Conservation (phyloP, 2,888 invertebrate genomes). For the Chymomyza fuscimana region DNA sequence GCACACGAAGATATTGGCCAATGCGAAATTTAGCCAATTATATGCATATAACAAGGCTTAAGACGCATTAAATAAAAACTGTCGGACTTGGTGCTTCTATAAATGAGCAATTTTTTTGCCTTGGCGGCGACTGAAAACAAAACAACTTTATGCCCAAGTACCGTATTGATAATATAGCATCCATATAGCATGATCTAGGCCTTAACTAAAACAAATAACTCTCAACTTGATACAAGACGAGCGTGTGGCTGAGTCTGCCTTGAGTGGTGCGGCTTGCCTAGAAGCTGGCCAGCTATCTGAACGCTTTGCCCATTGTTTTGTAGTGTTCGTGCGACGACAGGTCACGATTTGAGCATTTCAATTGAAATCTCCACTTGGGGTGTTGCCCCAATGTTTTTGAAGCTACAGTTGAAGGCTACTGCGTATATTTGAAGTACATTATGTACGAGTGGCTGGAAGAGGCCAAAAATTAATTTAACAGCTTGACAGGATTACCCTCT, state of each 20-base stretch:
- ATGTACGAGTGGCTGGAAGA: slow-evolving; percentile 35
- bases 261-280: neutral
- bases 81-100: slow-evolving; percentile 22
- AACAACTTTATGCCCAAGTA: slow-evolving; percentile 32
- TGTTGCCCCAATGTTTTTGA: neutral
- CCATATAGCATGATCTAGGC: neutral
- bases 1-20: neutral
- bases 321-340: slow-evolving; percentile 11
- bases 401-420: slow-evolving; percentile 10
- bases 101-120: slow-evolving; percentile 41
- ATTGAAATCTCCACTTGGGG: slow-evolving; percentile 22
- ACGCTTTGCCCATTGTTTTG: neutral
- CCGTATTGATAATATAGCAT: slow-evolving; percentile 33
- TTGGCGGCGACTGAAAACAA: slow-evolving; percentile 21
- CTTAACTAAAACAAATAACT: slow-evolving; percentile 19
- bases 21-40: slow-evolving; percentile 10
- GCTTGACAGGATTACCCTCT: slow-evolving; percentile 66
- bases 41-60: neutral
- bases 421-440: slow-evolving; percentile 46
- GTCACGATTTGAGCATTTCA: slow-evolving; percentile 60
- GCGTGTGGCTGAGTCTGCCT: neutral
- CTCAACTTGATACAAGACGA: slow-evolving; percentile 10
- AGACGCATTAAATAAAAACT: neutral
- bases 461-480: slow-evolving; percentile 67
- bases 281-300: neutral